phyloP scores from a whole-genome alignment of 2,888 invertebrate genomes.

The Meliscaeva auricollis region DNA sequence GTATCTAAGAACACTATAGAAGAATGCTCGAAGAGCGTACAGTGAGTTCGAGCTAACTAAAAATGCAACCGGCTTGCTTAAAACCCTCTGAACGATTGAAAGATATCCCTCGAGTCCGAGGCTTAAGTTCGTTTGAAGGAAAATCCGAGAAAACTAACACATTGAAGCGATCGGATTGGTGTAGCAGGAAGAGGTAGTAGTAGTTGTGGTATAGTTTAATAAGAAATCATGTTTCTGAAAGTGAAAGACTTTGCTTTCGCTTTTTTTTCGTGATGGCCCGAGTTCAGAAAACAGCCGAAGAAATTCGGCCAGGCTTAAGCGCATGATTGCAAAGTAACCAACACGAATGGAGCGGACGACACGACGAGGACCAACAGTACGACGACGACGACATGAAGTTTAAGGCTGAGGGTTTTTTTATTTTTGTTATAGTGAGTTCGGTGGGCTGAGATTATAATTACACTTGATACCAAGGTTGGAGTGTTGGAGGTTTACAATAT shows the following conservation, averaged over 20 bases:
- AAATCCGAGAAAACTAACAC: slow-evolving; percentile 46
- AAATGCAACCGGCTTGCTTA: slow-evolving; percentile 80
- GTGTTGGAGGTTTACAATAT: slow-evolving; percentile 4
- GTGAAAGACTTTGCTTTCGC: slow-evolving; percentile 71
- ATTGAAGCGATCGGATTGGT: background rate
- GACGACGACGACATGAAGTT: slow-evolving; percentile 48
- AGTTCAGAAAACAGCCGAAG: slow-evolving; percentile 35
- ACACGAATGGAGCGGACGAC: slow-evolving; percentile 23
- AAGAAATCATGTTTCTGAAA: slow-evolving; percentile 47
- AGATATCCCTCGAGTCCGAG: slow-evolving; percentile 80
- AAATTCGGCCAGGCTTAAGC: slow-evolving; percentile 50
- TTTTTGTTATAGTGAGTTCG: background rate
- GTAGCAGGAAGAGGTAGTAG: background rate
- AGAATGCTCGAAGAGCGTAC: slow-evolving; percentile 1
- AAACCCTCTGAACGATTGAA: slow-evolving; percentile 82
- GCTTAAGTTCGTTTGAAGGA: slow-evolving; percentile 81
- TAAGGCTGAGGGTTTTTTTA: slow-evolving; percentile 47
- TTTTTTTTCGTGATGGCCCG: slow-evolving; percentile 40
- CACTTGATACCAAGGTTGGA: slow-evolving; percentile 57
- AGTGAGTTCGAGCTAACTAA: slow-evolving; percentile 8
- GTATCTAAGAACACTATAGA: slow-evolving; percentile 6
- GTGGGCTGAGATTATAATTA: slow-evolving; percentile 47
- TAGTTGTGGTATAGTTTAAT: slow-evolving; percentile 10
- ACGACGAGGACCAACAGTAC: background rate
- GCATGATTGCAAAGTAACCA: slow-evolving; percentile 64